Base-by-base conservation (phyloP, 2,797 vertebrate species). In the Pseudomugil tenellus region DNA sequence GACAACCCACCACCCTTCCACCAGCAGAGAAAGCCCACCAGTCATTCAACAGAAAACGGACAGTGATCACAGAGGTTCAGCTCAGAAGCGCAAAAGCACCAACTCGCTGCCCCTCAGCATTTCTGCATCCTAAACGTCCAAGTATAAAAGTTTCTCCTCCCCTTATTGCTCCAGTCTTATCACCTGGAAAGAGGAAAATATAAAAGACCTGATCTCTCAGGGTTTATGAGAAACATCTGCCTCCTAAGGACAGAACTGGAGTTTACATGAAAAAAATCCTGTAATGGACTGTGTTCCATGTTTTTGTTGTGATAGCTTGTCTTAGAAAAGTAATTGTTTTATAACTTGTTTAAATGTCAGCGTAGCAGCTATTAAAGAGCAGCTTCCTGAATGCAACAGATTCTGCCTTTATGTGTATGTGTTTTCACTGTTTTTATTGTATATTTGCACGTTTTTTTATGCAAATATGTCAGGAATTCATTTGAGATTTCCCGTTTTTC, bases 51-150 rank as follows among this genome's bases (percentile, higher is more conserved):
- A 84, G 63, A 93, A 88, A 81, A 64, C 83, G n/a, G 77, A 51
- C 48, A 92, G 87, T 29, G 85, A 94, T 58, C 89, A 91, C 2
- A 92, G 91, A 61, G 91, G 90, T 39, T 78, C 84, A 26, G 89
- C 87, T 56, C 95, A 94, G 86, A 95, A 95, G 72, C 92, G 93
- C 67, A 95, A 95, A 89, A 92, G 91, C 41, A 46, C 17, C 41
- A 46, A 21, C 9, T 76, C 81, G 2, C 19, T 62, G 0, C 26
- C 67, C n/a, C 65, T 80, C 43, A 70, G 41, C 59, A 63, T 71
- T 32, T 80, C 81, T 19, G 58, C 75, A 37, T 53, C 92, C 13
- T 92, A 89, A 26, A 87, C 90, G 79, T 51, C 81, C 84, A 94
- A 93, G 58, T 79, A 91, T 85, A 93, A 90, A 58, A 87, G 90